Evolutionary conservation across 37 sponge, comb jelly and placozoan genomes (phyloP).

Genomic region (Chondrilla cf. caribensis): DNA sequence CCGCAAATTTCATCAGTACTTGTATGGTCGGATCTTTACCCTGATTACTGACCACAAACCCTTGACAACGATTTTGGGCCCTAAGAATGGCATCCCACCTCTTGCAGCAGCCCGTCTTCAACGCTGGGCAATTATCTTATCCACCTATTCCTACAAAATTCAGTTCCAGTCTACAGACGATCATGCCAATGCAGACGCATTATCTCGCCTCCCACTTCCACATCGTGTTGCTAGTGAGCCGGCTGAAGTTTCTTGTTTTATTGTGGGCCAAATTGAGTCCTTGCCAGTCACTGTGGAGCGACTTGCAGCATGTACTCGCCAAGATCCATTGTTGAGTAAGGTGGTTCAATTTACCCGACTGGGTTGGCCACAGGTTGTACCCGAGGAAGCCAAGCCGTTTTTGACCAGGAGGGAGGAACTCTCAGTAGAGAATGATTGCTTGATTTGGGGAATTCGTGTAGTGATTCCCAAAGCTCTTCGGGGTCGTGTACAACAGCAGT

Average conservation of each 20-base stretch:
- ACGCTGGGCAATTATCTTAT: constrained; percentile 22
- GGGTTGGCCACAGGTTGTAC: constrained; percentile 25
- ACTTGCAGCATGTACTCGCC: not conserved
- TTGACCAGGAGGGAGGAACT: constrained; percentile 18
- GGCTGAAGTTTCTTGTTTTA: not conserved
- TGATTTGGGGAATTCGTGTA: constrained; percentile 47
- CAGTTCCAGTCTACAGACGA: not conserved
- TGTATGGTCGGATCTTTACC: not conserved
- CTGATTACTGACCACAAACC: constrained; percentile 4
- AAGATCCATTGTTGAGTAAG: constrained; percentile 34
- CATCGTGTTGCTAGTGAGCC: too few relatives aligned
- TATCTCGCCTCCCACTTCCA: constrained; percentile 23
- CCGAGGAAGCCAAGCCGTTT: constrained; percentile 17
- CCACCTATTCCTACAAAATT: not conserved
- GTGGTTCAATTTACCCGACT: not conserved
- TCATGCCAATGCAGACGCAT: constrained; percentile 26
- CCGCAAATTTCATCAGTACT: not conserved
- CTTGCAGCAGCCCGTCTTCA: not conserved
- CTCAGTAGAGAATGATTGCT: constrained; percentile 27
- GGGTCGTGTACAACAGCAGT: not conserved
- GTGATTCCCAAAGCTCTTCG: constrained; percentile 22
- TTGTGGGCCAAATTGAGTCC: constrained; percentile 1
- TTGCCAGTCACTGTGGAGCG: constrained; percentile 27
- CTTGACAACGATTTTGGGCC: not conserved
- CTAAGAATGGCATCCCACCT: not conserved